A percentile compares a stretch with the other conserved stretches of the same genome.
These are phyloP conservation scores for Cheilosia scutellata DNA, from an alignment of 2,888 invertebrate genomes.

Conservation along the genomic window DNA sequence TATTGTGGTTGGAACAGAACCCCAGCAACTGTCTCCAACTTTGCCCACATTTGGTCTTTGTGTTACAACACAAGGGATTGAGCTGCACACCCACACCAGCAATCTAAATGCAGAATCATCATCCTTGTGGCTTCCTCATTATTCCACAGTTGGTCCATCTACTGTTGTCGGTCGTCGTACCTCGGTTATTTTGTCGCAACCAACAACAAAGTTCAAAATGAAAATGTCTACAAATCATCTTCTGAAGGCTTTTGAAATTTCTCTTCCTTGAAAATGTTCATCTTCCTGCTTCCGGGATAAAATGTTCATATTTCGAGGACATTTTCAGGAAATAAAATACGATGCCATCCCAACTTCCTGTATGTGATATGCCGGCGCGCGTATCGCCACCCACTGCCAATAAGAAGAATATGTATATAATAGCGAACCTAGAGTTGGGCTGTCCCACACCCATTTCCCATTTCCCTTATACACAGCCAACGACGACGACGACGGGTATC, in stretches of 20 bases:
- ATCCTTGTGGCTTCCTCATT: constrained; percentile 76
- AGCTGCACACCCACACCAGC: constrained; percentile 22
- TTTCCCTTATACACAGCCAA: constrained; percentile 51
- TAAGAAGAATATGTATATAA: constrained; percentile 39
- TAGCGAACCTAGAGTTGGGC: constrained; percentile 12
- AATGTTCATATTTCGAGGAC: constrained; percentile 84
- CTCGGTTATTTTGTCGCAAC: constrained; percentile 35
- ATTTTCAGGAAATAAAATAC: constrained; percentile 84
- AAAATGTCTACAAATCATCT: constrained; percentile 78
- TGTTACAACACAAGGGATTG: constrained; percentile 61
- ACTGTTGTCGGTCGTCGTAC: constrained; percentile 24
- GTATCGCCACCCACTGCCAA: constrained; percentile 68
- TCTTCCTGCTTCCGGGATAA: constrained; percentile 85
- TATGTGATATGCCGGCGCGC: constrained; percentile 74
- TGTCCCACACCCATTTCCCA: constrained; percentile 36
- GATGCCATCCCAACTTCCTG: constrained; percentile 83
- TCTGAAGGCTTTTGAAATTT: constrained; percentile 80
- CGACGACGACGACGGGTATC: constrained; percentile 52
- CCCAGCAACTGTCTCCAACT: constrained; percentile 60
- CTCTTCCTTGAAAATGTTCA: constrained; percentile 84
- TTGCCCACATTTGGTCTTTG: constrained; percentile 66
- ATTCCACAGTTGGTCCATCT: constrained; percentile 73
- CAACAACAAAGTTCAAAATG: constrained; percentile 75
- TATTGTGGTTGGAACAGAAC: constrained; percentile 63
- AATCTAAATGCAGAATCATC: constrained; percentile 72